Base-by-base conservation (phyloP, 2,888 invertebrate species). In the Trachelus iudaicus region DNA sequence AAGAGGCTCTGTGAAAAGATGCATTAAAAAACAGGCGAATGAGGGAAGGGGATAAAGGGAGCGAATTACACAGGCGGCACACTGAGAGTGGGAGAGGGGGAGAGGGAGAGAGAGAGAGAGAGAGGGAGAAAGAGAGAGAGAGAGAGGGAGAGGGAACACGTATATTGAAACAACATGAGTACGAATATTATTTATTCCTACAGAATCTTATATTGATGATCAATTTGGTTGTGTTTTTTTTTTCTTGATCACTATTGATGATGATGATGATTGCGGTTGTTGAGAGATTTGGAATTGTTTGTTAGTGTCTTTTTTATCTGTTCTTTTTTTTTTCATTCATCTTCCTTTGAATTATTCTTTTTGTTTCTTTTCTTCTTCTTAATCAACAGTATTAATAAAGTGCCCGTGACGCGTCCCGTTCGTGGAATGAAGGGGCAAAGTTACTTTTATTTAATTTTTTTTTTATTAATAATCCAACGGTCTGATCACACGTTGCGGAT, bases 241-340 rank as follows among this genome's bases (percentile, higher is more conserved):
- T 85, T 85, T 83, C 82, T 83, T 88, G 84, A 82, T 88, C 86
- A 87, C 86, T 86, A 87, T 87, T 88, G 87, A 84, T 85, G 87
- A 84, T 87, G 87, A 85, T 86, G 84, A 87, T 90, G 89, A 89
- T 91, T 90, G 90, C 89, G 88, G 88, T 90, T 90, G 90, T 88
- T 90, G 89, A 90, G 86, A 89, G 89, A 89, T 85, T 90, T 87
- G 87, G 84, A 84, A 84, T 87, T 90, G 89, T 89, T 89, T 89
- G 89, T 89, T 87, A 87, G 83, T 87, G 86, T 86, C 85, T 85
- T 86, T 86, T 85, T 85, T 83, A 83, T 81, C 80, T 79, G 78
- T 79, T 83, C 73, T 81, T 78, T 81, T 81, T 81, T 75, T 81
- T 84, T 85, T 79, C 78, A 79, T 80, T 79, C 71, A 56, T 79